Base-by-base conservation (phyloP, 2,888 invertebrate genomes). In the Hylaea fasciaria region DNA sequence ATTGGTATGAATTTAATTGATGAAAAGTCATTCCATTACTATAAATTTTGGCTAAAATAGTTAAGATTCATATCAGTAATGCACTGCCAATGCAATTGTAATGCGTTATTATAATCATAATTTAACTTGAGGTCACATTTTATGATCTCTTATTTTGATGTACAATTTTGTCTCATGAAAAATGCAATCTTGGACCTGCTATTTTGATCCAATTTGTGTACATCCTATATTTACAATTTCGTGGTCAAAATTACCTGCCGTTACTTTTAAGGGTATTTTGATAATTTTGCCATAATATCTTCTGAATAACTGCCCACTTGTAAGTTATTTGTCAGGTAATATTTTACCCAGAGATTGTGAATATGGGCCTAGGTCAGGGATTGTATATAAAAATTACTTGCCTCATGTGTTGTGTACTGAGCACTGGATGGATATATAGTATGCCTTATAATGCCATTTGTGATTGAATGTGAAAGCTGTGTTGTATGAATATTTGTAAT, bases 401-500 rank as follows among this genome's bases (percentile, higher is more conserved):
- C 70, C 70, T 69, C 62, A 65, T 64, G 63, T 62, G 62, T 68
- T 59, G 66, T 68, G 70, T 65, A 66, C 66, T 52, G 62, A 68
- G 66, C 70, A 69, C 69, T 51, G 62, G 50, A 57, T 61, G 64
- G 58, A 70, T 72, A 69, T 65, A 69, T 65, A 80, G 85, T 82
- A 86, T 87, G 89, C 89, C 89, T 89, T 89, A 87, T 32, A 44
- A 81, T 86, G 89, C 88, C 85, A 87, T 84, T 85, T 86, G 86
- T 89, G 86, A 87, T 66, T 87, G 85, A 82, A 76, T 84, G 85
- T 83, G 82, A 85, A 81, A 81, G 83, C 82, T 75, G 84, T 78
- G 69, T 82, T 75, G 74, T 82, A 79, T 81, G 77, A 80, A 76
- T 77, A 78, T 81, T 76, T 80, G 76, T 80, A 79, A 77, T 76